Percentiles rank a stretch among this genome's conserved stretches.
Conservation (phyloP, 2,113 vertebrate species). For the Plecotus auritus region DNA sequence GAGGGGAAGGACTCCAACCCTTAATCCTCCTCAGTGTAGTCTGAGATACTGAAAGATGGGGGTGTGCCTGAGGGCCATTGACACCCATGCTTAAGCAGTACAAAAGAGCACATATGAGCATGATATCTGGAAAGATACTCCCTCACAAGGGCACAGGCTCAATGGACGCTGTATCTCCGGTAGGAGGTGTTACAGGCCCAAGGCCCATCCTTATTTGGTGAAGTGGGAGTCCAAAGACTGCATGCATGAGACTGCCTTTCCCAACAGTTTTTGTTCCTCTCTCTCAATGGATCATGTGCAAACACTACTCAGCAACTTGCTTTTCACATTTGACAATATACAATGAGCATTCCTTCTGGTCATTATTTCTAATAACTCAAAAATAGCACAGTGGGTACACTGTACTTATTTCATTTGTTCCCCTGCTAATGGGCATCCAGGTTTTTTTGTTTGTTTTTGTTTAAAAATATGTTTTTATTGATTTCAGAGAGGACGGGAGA, state of each 20-base stretch:
- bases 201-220: neutral
- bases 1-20: neutral
- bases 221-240: neutral
- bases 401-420: neutral
- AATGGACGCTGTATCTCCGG: neutral
- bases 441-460: too few species aligned
- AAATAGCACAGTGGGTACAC: neutral
- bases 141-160: neutral
- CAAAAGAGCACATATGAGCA: neutral
- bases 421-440: neutral
- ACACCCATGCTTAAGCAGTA: neutral
- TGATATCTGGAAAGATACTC: neutral
- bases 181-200: neutral
- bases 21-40: neutral
- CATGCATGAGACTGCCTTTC: neutral
- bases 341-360: neutral
- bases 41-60: neutral
- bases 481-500: too few species aligned
- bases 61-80: neutral
- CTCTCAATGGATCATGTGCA: neutral
- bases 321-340: neutral
- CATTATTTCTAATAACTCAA: conserved; percentile 15
- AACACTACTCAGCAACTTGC: neutral
- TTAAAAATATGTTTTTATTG: too few species aligned
- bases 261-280: neutral